Conservation (phyloP, 2,113 vertebrate genomes). For the Apaloderma vittatum region DNA sequence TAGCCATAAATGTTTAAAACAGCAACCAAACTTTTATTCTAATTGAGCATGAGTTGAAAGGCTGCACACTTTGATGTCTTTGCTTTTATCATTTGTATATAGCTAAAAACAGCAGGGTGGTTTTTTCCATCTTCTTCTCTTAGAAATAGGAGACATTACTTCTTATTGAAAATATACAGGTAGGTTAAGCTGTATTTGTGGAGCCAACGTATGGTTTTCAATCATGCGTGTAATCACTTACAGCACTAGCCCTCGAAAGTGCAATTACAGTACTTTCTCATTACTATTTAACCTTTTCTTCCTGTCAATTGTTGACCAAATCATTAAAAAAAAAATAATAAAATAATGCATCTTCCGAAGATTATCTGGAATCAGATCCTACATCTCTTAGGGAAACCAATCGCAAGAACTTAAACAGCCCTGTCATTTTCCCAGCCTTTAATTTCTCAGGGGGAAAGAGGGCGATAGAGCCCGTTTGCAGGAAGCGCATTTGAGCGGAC, state of each 20-base stretch:
- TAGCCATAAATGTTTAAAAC: conserved; percentile 88
- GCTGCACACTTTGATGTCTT: conserved; percentile 84
- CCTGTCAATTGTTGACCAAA: background rate
- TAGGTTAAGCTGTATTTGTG: conserved; percentile 72
- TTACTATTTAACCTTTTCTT: conserved; percentile 60
- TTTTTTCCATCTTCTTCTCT: background rate
- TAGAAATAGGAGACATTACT: conserved; percentile 72
- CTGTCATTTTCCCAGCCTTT: background rate
- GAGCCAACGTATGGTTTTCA: conserved; percentile 46
- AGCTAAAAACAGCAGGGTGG: conserved; percentile 75
- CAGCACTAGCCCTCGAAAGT: conserved; percentile 41
- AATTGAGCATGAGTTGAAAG: conserved; percentile 89
- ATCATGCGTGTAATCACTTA: conserved; percentile 59
- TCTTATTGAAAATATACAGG: conserved; percentile 83
- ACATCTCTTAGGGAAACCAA: background rate
- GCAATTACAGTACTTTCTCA: conserved; percentile 49
- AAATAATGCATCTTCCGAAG: conserved; percentile 1
- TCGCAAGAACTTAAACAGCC: background rate
- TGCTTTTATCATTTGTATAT: conserved; percentile 87
- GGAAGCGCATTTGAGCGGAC: background rate
- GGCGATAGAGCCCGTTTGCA: background rate
- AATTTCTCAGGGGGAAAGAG: background rate
- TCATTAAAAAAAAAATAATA: background rate
- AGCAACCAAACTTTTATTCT: conserved; percentile 86
- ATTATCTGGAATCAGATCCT: background rate